Evolutionary conservation across 2,113 vertebrate species (phyloP).

Genomic region (Dendropsophus ebraccatus): DNA sequence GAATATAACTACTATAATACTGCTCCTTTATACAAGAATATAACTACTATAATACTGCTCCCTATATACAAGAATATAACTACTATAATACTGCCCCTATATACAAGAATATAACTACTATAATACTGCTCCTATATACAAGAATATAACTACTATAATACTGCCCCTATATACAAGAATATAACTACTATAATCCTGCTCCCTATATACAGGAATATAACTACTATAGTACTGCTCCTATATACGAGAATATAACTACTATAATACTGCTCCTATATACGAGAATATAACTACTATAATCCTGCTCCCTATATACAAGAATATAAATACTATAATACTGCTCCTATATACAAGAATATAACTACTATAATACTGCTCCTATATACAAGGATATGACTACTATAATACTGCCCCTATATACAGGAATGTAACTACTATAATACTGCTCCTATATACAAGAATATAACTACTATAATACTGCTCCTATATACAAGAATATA

Average conservation of each 20-base stretch:
- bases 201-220: too few species aligned
- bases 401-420: neutral
- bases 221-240: neutral
- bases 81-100: constrained; percentile 4
- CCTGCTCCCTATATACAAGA: neutral
- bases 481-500: constrained; percentile 1
- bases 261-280: constrained; percentile 13
- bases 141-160: constrained; percentile 8
- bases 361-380: constrained; percentile 3
- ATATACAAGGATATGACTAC: neutral
- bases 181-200: neutral
- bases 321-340: constrained; percentile 15
- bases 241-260: constrained; percentile 10
- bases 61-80: constrained; percentile 1
- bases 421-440: too few species aligned
- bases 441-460: neutral
- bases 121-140: neutral
- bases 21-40: neutral
- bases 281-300: constrained; percentile 15
- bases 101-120: neutral
- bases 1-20: constrained; percentile 19
- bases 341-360: neutral
- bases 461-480: constrained; percentile 15
- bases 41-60: constrained; percentile 3
- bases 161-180: neutral